phyloP scores from a whole-genome alignment of 2,797 vertebrate genomes.

The Falco rusticolus region DNA sequence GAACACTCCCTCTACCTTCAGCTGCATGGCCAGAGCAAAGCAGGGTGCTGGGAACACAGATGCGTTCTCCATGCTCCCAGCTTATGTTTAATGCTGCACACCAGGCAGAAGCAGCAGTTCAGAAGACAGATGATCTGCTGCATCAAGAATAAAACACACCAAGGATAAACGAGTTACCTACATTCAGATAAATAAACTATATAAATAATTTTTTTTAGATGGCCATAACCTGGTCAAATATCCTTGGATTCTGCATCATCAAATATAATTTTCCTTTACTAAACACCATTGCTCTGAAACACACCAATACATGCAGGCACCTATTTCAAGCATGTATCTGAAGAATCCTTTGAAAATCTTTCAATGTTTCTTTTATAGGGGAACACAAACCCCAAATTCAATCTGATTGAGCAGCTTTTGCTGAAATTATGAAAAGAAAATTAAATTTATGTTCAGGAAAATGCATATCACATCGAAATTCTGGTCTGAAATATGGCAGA shows the following conservation, averaged over 20 bases:
- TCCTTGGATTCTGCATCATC: not conserved
- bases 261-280: not conserved
- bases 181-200: not conserved
- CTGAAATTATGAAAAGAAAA: not conserved
- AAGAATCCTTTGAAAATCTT: not conserved
- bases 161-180: not conserved
- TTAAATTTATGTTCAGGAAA: not conserved
- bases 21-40: not conserved
- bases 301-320: not conserved
- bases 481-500: not conserved
- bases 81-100: not conserved
- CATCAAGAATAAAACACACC: not conserved
- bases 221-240: not conserved
- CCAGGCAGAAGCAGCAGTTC: not conserved
- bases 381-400: not conserved
- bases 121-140: not conserved
- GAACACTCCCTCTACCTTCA: not conserved
- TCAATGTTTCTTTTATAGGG: not conserved
- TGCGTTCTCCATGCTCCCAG: not conserved
- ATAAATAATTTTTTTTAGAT: not conserved
- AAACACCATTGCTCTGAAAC: not conserved
- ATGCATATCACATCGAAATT: not conserved
- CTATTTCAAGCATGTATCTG: rapidly evolving
- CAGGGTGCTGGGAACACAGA: not conserved
- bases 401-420: not conserved